Evolutionary conservation across 2,888 invertebrate species (phyloP).

Genomic region (Lordiphosa fenestrarum): DNA sequence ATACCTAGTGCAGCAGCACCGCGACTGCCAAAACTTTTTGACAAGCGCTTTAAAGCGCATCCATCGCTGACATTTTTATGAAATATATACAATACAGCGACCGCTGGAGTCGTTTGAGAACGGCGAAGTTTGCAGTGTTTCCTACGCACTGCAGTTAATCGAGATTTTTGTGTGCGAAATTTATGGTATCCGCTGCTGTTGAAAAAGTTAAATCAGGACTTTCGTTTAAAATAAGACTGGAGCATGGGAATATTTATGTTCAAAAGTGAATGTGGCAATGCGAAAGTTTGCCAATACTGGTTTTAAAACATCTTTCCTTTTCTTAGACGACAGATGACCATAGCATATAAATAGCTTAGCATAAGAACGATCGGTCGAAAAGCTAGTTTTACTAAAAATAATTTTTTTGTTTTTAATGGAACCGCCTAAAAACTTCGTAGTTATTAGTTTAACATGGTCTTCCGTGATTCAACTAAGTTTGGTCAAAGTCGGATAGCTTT

Average conservation of each 20-base stretch:
- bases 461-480: too few relatives aligned
- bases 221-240: conserved; percentile 23
- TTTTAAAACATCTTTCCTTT: too few relatives aligned
- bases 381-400: too few relatives aligned
- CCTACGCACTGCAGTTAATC: conserved; percentile 48
- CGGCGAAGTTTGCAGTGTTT: conserved; percentile 46
- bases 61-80: conserved; percentile 42
- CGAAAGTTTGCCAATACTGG: too few relatives aligned
- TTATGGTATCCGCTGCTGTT: conserved; percentile 42
- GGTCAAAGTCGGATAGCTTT: too few relatives aligned
- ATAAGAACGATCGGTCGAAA: too few relatives aligned
- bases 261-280: too few relatives aligned
- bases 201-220: conserved; percentile 32
- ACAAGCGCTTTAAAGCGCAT: conserved; percentile 59
- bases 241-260: background rate
- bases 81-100: conserved; percentile 35
- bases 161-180: conserved; percentile 41
- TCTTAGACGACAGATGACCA: too few relatives aligned
- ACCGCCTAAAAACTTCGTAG: too few relatives aligned
- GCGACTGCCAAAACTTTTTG: conserved; percentile 46
- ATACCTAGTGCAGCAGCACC: conserved; percentile 33
- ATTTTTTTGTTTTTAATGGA: too few relatives aligned
- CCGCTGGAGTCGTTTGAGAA: conserved; percentile 11
- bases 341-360: too few relatives aligned
- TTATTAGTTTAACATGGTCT: too few relatives aligned